Percentiles rank a stretch among this genome's conserved stretches.
phyloP scores from a whole-genome alignment of 2,113 vertebrate genomes.

The Myanophis thanlyinensis region DNA sequence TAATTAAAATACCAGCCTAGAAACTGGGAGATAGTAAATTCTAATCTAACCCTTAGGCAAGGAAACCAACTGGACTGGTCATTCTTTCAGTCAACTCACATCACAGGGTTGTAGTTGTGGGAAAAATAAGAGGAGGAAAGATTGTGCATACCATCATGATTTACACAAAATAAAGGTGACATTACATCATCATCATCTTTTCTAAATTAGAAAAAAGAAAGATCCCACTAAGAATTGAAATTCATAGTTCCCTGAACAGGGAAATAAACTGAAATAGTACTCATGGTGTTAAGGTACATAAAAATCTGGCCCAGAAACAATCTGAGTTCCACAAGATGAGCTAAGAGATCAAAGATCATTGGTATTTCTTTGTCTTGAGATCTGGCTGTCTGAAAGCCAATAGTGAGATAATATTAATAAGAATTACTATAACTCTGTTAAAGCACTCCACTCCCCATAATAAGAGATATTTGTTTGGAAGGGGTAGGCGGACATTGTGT shows the following conservation, averaged over 20 bases:
- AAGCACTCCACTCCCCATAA: constrained; percentile 36
- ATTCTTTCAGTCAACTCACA: neutral
- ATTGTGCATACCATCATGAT: neutral
- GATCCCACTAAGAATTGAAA: neutral
- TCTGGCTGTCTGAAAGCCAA: constrained; percentile 16
- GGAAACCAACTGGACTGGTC: neutral
- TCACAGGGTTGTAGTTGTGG: neutral
- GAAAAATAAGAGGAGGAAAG: neutral
- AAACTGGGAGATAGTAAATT: neutral
- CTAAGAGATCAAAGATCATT: constrained; percentile 23
- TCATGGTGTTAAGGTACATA: neutral
- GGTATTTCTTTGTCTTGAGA: constrained; percentile 33
- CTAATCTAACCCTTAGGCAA: neutral
- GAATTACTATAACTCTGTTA: constrained; percentile 6
- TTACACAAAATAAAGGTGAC: neutral
- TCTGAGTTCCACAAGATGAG: neutral
- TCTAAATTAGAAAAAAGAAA: neutral
- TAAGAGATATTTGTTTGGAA: constrained; percentile 57
- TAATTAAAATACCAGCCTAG: neutral
- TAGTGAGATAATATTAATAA: constrained; percentile 39
- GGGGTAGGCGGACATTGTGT: constrained; percentile 29
- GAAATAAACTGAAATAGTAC: too few relatives aligned
- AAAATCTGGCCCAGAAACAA: constrained; percentile 13
- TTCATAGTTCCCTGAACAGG: neutral
- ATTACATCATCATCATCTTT: neutral